phyloP scores from a whole-genome alignment of 2,888 invertebrate genomes.

The Ernsta delagoae region DNA sequence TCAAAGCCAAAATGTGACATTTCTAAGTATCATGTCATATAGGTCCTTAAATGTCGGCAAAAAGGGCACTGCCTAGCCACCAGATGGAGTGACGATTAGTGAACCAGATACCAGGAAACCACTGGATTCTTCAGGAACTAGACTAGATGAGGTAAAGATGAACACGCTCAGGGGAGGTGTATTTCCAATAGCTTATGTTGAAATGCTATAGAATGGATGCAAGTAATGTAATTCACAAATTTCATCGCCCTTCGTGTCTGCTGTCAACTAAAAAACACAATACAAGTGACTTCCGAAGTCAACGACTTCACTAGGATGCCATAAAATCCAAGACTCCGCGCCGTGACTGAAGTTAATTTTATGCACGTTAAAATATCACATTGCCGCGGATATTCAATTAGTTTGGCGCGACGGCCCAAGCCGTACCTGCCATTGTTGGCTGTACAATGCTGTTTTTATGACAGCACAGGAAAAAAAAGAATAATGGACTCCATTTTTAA shows the following conservation, averaged over 20 bases:
- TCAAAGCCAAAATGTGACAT: no score
- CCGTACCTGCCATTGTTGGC: conserved; percentile 66
- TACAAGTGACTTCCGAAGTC: conserved; percentile 26
- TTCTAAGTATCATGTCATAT: no score
- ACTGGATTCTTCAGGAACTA: no score
- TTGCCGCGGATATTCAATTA: conserved; percentile 53
- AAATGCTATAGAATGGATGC: no score
- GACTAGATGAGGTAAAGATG: no score
- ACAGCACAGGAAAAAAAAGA: conserved; percentile 2
- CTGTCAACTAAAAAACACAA: conserved; percentile 14
- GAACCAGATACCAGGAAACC: no score
- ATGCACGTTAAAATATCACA: conserved; percentile 45
- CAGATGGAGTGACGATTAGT: no score
- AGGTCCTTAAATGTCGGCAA: no score
- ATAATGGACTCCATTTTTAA: conserved; percentile 31
- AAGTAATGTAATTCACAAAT: background rate
- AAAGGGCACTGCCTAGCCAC: no score
- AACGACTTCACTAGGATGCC: conserved; percentile 26
- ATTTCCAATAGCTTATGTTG: no score
- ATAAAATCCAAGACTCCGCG: conserved; percentile 7
- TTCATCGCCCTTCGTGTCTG: background rate
- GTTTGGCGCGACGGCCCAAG: conserved; percentile 39
- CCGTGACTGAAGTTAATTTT: conserved; percentile 42
- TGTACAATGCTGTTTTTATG: conserved; percentile 37
- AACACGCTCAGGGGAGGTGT: no score